These are phyloP conservation scores for Ictalurus furcatus DNA, from an alignment of 2,113 vertebrate genomes.

Conservation along the genomic window DNA sequence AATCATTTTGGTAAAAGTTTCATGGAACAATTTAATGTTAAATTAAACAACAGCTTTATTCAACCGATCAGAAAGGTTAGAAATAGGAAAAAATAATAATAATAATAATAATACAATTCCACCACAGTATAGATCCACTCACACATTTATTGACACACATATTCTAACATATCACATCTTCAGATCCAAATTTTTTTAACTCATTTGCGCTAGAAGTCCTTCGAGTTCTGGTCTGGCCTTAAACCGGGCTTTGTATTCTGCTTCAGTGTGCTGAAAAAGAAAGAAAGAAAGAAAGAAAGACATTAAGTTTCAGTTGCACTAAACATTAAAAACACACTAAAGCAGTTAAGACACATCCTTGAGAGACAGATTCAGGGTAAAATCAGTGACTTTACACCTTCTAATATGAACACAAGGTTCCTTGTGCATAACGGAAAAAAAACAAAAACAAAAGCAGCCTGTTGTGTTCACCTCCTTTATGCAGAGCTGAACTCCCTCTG, in stretches of 20 bases:
- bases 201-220: constrained; percentile 79
- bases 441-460: no score
- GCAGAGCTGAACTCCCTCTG: constrained; percentile 84
- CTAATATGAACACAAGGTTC: not conserved
- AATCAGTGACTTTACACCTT: not conserved
- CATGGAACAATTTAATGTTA: not conserved
- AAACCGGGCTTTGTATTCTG: constrained; percentile 79
- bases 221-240: constrained; percentile 89
- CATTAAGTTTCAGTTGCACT: not conserved
- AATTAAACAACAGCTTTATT: not conserved
- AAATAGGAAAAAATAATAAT: not conserved
- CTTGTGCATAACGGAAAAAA: no score
- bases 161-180: not conserved
- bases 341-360: not conserved
- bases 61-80: not conserved
- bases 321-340: not conserved
- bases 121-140: not conserved
- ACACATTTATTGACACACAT: constrained; percentile 17
- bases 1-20: not conserved
- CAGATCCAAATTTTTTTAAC: constrained; percentile 52
- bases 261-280: constrained; percentile 79
- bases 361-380: not conserved
- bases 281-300: constrained; percentile 34
- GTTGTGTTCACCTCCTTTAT: constrained; percentile 78
- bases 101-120: not conserved